Percentiles rank a stretch among this genome's conserved stretches.
These are phyloP conservation scores for Mastomys coucha DNA, from an alignment of 2,113 vertebrate species.

Conservation along the genomic window DNA sequence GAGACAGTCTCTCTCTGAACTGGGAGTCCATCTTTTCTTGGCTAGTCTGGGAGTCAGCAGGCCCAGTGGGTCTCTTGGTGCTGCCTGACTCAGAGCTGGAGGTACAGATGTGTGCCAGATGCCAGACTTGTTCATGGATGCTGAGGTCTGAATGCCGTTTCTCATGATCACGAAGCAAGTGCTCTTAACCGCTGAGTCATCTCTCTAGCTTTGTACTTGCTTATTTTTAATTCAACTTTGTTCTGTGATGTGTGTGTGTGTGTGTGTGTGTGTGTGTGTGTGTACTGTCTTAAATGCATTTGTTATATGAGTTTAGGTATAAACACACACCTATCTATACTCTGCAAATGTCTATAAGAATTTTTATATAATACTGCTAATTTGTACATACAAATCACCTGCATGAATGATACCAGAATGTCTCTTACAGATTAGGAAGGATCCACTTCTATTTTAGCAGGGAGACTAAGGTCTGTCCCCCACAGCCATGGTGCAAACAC, in stretches of 20 bases:
- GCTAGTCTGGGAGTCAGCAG: not conserved
- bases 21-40: not conserved
- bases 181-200: not conserved
- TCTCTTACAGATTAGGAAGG: not conserved
- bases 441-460: constrained; percentile 11
- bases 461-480: not conserved
- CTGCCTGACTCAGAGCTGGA: not conserved
- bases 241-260: not conserved
- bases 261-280: too few species aligned
- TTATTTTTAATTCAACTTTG: not conserved
- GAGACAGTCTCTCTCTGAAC: not conserved
- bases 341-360: not conserved
- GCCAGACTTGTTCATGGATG: not conserved
- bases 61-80: not conserved
- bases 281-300: constrained; percentile 4
- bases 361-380: constrained; percentile 14
- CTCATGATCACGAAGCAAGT: not conserved
- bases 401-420: not conserved
- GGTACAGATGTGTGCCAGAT: not conserved
- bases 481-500: not conserved
- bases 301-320: not conserved
- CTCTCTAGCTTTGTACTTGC: too few species aligned
- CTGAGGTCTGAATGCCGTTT: not conserved
- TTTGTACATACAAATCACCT: constrained; percentile 33
- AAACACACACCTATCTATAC: constrained; percentile 1